Evolutionary conservation across 2,888 invertebrate genomes (phyloP), one percentile per base, ranked within the genome.

Genomic region (Microplitis deprimator): DNA sequence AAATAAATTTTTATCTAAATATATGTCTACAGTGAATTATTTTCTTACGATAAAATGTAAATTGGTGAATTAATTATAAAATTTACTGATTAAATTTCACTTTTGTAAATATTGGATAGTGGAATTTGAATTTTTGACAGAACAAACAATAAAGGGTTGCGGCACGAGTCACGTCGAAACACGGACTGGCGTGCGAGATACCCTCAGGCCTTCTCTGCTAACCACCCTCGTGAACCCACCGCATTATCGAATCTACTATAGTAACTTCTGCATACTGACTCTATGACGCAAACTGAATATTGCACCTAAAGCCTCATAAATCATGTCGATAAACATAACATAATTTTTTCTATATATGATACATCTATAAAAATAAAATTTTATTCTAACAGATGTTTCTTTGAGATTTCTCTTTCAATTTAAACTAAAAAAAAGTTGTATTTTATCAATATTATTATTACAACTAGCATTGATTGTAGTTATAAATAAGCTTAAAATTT

Each of bases 91-190:
- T 50, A 50, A 8, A 50, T 50, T 50, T 50, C 50, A 50, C 50
- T 50, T 50, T 50, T 50, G 50, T 59, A 13, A 59, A 13, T 65
- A 65, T 29, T 70, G 70, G 41, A 17, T 50, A 17, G 60, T 60
- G 20, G 67, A 29, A 50, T 41, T 16, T 41, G 65, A 73, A 67
- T 64, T 50, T 65, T 50, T 73, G 40, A n/a, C n/a, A 7, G 50
- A 50, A 41, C 64, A 83, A 85, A 84, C 83, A 81, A 75, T 76
- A 68, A 81, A 81, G 83, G 71, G 81, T 77, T 85, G 86, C 83
- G 84, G 84, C 85, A 84, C 85, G 87, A 87, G 85, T 86, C 87
- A 85, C 87, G 88, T 88, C 88, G 85, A 81, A 86, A 83, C 84
- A 87, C 85, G 86, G 83, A 88, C 89, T 88, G 89, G 84, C 86